These are phyloP conservation scores for Dynastes grantii DNA, from an alignment of 2,888 invertebrate genomes.

Conservation along the genomic window DNA sequence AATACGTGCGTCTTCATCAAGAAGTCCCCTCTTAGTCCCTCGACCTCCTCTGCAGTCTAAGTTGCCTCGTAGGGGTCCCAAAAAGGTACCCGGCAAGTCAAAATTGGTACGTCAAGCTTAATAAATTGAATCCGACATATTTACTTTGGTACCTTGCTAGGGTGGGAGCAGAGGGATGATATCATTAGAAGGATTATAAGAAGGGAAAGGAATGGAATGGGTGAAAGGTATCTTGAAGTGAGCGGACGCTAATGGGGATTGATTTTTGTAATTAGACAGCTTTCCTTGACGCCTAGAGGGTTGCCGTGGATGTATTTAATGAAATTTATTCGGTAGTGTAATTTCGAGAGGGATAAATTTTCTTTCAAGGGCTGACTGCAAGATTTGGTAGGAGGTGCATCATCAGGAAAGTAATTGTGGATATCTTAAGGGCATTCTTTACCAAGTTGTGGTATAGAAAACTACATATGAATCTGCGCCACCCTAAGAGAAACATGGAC, in stretches of 20 bases:
- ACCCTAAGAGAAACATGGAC: too few relatives aligned
- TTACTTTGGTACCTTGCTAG: conserved; percentile 18
- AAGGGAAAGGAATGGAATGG: neutral
- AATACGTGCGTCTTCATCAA: conserved; percentile 7
- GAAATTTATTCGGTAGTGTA: neutral
- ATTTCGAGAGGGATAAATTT: neutral
- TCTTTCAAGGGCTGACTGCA: neutral
- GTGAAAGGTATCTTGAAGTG: neutral
- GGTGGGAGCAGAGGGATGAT: neutral
- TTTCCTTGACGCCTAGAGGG: conserved; percentile 1
- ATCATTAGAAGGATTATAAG: neutral
- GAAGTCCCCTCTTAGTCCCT: neutral
- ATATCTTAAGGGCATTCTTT: too few relatives aligned
- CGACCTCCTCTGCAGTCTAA: neutral
- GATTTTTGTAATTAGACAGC: conserved; percentile 35
- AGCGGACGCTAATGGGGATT: conserved; percentile 32
- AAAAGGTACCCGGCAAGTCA: neutral
- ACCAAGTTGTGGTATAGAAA: too few relatives aligned
- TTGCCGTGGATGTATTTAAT: neutral
- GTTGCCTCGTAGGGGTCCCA: neutral
- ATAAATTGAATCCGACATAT: conserved; percentile 32
- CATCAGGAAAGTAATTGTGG: too few relatives aligned
- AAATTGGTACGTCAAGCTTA: conserved; percentile 4
- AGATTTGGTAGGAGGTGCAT: neutral
- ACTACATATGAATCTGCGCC: too few relatives aligned